phyloP scores from a whole-genome alignment of 2,797 vertebrate species.

The Acrossocheilus wenchowensis region DNA sequence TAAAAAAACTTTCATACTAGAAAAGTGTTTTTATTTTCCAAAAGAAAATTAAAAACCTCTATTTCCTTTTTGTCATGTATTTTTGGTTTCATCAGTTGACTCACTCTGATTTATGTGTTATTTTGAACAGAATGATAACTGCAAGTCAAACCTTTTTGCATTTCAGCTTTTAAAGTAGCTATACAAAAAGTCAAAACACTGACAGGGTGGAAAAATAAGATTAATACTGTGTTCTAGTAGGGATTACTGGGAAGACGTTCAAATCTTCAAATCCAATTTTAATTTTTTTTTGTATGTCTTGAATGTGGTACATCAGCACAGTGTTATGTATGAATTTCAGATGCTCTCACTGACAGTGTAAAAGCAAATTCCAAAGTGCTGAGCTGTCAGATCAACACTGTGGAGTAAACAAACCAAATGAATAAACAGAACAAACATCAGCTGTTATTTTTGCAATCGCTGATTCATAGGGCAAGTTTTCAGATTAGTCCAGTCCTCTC shows the following conservation, averaged over 20 bases:
- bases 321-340: neutral
- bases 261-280: conserved; percentile 6
- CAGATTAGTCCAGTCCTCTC: neutral
- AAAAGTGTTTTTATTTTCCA: neutral
- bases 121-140: neutral
- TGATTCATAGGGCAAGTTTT: neutral
- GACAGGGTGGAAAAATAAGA: neutral
- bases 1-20: neutral
- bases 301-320: neutral
- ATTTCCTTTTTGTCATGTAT: neutral
- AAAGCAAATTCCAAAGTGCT: conserved; percentile 10
- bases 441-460: neutral
- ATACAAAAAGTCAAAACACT: conserved; percentile 7
- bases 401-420: conserved; percentile 3
- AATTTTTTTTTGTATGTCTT: no score
- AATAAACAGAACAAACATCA: neutral
- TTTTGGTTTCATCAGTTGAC: neutral
- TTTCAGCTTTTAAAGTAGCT: neutral
- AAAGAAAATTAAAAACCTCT: neutral
- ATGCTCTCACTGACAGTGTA: neutral
- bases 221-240: neutral
- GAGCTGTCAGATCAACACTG: conserved; percentile 8
- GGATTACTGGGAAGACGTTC: neutral
- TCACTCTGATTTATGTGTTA: neutral
- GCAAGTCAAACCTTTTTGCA: neutral